Percentiles rank a stretch among this genome's conserved stretches.
These are phyloP conservation scores for Leuctra nigra DNA, from an alignment of 2,888 invertebrate genomes.

Conservation along the genomic window DNA sequence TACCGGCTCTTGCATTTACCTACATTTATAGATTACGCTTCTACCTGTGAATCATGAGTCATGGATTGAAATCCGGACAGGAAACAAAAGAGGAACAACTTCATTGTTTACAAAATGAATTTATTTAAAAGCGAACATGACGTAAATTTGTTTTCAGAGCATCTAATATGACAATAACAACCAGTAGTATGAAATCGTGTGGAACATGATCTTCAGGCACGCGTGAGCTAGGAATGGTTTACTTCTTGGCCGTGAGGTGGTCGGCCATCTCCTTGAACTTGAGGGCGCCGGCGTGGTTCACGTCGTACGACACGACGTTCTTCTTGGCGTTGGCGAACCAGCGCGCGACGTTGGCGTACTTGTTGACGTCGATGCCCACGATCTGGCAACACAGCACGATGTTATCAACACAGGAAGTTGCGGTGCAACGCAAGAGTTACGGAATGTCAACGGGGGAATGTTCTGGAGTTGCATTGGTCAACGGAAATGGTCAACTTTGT, in stretches of 20 bases:
- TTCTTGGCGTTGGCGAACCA: slow-evolving; percentile 54
- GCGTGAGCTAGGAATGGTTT: slow-evolving; percentile 3
- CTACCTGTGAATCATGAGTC: too few relatives aligned
- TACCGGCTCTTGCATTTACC: too few relatives aligned
- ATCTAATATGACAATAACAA: neutral
- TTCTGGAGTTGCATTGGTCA: neutral
- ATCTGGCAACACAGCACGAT: slow-evolving; percentile 35
- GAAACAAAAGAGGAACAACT: too few relatives aligned
- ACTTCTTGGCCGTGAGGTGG: slow-evolving; percentile 20
- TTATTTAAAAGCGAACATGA: too few relatives aligned
- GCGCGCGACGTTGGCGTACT: slow-evolving; percentile 58
- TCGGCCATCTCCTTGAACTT: slow-evolving; percentile 25
- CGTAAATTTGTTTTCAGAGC: too few relatives aligned
- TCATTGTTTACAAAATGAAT: too few relatives aligned
- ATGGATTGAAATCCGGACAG: too few relatives aligned
- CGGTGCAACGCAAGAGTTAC: too few relatives aligned
- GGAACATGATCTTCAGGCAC: neutral
- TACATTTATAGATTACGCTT: too few relatives aligned
- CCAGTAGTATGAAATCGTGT: neutral
- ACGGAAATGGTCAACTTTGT: too few relatives aligned
- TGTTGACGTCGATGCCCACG: slow-evolving; percentile 56
- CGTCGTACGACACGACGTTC: slow-evolving; percentile 50
- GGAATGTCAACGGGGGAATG: too few relatives aligned
- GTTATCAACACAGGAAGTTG: neutral
- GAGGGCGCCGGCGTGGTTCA: slow-evolving; percentile 24